These are phyloP conservation scores for Lepidurus packardi DNA, from an alignment of 1,140 invertebrate species.

Conservation along the genomic window DNA sequence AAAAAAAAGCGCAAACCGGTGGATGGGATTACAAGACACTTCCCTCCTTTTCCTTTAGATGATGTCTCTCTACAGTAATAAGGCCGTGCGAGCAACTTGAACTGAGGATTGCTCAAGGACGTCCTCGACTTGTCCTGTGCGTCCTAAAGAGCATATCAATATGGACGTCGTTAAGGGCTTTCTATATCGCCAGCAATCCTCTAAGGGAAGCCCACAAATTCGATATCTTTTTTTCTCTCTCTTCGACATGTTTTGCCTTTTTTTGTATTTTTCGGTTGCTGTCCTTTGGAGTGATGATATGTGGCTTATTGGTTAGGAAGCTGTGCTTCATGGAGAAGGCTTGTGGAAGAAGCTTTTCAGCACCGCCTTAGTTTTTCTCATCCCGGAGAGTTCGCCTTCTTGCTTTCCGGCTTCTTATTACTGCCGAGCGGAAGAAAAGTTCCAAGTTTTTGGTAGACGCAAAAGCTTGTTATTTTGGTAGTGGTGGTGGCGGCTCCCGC, in stretches of 20 bases:
- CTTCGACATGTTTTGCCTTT: neutral
- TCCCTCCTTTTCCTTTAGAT: neutral
- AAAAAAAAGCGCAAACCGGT: no score
- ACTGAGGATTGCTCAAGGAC: neutral
- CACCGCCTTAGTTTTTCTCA: neutral
- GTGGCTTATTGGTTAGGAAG: constrained; percentile 13
- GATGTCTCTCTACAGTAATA: neutral
- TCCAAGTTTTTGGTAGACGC: neutral
- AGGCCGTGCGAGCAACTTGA: neutral
- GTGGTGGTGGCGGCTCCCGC: neutral
- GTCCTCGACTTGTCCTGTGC: constrained; percentile 12
- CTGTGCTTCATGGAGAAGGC: neutral
- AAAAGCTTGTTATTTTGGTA: constrained; percentile 16
- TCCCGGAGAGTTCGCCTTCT: neutral
- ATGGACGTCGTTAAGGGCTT: constrained; percentile 1
- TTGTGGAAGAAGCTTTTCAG: constrained; percentile 4
- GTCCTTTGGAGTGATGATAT: constrained; percentile 20
- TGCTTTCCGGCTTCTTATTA: neutral
- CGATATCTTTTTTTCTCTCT: neutral
- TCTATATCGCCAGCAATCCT: neutral
- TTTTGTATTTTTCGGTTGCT: constrained; percentile 24
- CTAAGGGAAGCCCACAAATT: neutral
- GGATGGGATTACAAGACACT: no score
- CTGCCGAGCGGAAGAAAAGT: neutral
- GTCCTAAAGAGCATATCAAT: neutral